phyloP scores from a whole-genome alignment of 2,797 vertebrate genomes.

The Phoebastria nigripes region DNA sequence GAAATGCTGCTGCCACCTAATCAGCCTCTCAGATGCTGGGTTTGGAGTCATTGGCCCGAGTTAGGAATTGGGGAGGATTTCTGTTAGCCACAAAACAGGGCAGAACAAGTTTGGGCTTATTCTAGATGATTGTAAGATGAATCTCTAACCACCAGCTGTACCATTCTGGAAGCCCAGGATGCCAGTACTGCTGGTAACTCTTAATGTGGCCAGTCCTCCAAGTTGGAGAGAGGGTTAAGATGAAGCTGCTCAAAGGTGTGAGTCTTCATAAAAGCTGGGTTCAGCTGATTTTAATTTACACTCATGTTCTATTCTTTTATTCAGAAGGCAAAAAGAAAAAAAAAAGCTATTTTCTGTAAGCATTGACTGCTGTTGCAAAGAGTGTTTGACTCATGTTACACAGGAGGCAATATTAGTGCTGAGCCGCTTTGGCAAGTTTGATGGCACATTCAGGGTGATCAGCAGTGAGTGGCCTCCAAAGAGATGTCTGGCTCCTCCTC shows the following conservation, averaged over 20 bases:
- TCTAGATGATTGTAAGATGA: neutral
- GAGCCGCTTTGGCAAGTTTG: neutral
- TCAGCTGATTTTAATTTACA: neutral
- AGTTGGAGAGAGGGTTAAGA: neutral
- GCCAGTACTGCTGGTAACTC: neutral
- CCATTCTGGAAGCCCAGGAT: neutral
- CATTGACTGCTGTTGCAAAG: neutral
- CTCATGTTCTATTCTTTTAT: neutral
- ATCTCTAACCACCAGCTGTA: neutral
- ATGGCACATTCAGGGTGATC: neutral
- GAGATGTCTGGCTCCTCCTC: neutral
- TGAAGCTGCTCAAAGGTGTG: neutral
- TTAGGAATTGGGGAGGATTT: neutral
- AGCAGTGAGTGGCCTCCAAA: neutral
- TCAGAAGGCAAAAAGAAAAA: neutral
- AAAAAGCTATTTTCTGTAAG: neutral
- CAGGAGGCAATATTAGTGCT: neutral
- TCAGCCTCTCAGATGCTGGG: neutral
- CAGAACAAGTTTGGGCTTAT: neutral
- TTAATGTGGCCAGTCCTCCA: neutral
- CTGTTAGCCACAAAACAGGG: neutral
- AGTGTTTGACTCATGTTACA: neutral
- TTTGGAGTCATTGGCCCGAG: neutral
- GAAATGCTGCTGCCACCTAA: neutral
- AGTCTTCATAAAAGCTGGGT: neutral